Evolutionary conservation across 2,888 invertebrate genomes (phyloP).

Genomic region (Eupithecia insigniata): DNA sequence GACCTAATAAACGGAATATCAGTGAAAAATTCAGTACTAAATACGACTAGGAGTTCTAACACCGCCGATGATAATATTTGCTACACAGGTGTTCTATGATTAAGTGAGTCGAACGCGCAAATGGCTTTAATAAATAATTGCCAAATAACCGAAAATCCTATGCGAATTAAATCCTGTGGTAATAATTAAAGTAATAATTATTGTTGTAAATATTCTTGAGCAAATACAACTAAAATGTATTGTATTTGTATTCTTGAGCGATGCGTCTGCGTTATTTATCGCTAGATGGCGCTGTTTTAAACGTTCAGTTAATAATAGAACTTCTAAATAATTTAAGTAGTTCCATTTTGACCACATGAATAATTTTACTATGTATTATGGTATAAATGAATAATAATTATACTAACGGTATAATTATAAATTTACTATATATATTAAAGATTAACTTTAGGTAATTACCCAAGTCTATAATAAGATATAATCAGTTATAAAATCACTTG

Average conservation of each 20-base stretch:
- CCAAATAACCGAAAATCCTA: not conserved
- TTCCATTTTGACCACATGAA: not conserved
- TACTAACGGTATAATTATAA: too few relatives aligned
- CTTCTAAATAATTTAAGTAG: too few relatives aligned
- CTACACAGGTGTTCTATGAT: not conserved
- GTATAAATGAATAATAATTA: not conserved
- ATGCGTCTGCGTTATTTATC: not conserved
- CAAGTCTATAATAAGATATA: not conserved
- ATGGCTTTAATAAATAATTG: not conserved
- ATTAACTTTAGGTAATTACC: too few relatives aligned
- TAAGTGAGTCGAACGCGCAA: not conserved
- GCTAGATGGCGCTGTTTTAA: not conserved
- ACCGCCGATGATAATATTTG: not conserved
- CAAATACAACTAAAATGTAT: too few relatives aligned
- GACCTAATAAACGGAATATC: constrained; percentile 9
- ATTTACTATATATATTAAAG: too few relatives aligned
- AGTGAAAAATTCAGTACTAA: constrained; percentile 19
- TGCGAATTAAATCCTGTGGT: not conserved
- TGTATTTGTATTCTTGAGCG: not conserved
- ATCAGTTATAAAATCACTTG: not conserved
- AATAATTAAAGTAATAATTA: not conserved
- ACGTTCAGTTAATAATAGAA: too few relatives aligned
- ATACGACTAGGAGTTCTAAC: constrained; percentile 16
- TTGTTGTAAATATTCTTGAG: not conserved
- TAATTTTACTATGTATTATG: too few relatives aligned